Percentiles rank a stretch among this genome's conserved stretches.
Evolutionary conservation across 2,888 invertebrate genomes (phyloP).

Genomic region (Tineola bisselliella): DNA sequence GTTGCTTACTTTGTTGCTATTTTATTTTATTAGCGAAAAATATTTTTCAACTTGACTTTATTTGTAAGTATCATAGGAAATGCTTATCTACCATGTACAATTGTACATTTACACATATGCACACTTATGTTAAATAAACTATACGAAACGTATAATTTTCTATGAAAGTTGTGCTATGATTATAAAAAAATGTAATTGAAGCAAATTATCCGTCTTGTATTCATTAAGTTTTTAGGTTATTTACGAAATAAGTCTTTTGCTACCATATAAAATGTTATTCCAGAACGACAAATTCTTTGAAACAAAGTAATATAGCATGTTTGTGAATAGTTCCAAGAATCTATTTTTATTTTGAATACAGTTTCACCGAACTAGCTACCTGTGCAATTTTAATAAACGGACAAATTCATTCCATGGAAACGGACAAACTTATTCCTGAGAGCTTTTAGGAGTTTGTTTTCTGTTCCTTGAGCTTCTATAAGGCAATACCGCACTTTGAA

Average conservation of each 20-base stretch:
- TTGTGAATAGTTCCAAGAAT: not conserved
- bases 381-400: not conserved
- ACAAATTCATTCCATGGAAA: not conserved
- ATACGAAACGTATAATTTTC: not conserved
- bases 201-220: not conserved
- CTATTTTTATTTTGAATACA: not conserved
- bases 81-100: not conserved
- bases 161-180: not conserved
- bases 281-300: not conserved
- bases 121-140: no score
- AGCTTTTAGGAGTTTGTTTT: not conserved
- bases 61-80: no score
- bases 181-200: not conserved
- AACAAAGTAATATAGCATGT: not conserved
- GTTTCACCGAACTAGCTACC: not conserved
- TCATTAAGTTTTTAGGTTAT: not conserved
- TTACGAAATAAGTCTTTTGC: not conserved
- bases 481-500: not conserved
- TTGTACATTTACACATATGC: not conserved
- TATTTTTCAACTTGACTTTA: no score
- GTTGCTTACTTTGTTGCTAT: no score
- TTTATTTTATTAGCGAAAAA: no score
- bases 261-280: not conserved
- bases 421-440: not conserved
- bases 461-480: not conserved